A percentile compares a stretch with the other conserved stretches of the same genome.
phyloP scores from a whole-genome alignment of 2,797 vertebrate genomes.

The Anableps anableps region DNA sequence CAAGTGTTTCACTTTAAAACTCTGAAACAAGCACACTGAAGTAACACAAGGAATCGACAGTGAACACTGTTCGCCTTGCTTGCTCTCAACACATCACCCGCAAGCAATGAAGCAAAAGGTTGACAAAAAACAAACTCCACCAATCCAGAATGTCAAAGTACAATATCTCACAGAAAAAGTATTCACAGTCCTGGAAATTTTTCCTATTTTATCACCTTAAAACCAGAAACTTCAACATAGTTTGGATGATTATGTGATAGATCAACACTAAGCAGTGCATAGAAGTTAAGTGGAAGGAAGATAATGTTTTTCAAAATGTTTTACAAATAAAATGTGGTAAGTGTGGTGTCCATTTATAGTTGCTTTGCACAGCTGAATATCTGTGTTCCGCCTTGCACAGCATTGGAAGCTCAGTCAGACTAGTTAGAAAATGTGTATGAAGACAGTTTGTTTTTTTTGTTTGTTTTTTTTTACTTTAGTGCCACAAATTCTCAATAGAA shows the following conservation, averaged over 20 bases:
- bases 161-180: neutral
- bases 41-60: neutral
- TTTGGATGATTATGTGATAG: neutral
- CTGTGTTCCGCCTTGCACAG: neutral
- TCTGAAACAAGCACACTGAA: neutral
- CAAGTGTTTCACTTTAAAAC: neutral
- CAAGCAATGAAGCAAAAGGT: conserved; percentile 23
- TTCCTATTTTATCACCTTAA: neutral
- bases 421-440: neutral
- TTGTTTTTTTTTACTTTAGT: neutral
- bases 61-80: conserved; percentile 6
- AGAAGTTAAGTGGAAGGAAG: neutral
- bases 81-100: neutral
- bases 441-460: too few relatives aligned
- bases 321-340: neutral
- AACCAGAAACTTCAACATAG: neutral
- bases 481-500: neutral
- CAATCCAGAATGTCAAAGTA: conserved; percentile 8
- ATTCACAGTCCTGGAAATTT: neutral
- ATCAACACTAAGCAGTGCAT: neutral
- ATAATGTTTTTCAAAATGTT: neutral
- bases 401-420: neutral
- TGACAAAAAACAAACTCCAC: conserved; percentile 6
- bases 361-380: neutral
- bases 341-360: neutral